Conservation (phyloP, 2,113 vertebrate species). For the Heptranchias perlo region DNA sequence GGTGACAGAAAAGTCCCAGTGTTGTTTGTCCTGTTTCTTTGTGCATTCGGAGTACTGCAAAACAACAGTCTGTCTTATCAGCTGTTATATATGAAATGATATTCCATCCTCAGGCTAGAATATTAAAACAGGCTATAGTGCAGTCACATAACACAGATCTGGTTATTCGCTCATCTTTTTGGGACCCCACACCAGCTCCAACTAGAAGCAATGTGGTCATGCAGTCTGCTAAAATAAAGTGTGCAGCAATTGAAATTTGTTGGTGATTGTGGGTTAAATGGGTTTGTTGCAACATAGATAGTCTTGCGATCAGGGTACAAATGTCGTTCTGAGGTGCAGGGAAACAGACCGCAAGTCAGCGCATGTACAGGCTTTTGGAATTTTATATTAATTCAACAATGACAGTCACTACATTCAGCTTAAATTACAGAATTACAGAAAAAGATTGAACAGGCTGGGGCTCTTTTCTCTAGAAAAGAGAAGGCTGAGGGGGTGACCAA, state of each 20-base stretch:
- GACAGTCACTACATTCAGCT: background rate
- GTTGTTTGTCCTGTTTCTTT: background rate
- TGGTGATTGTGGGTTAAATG: background rate
- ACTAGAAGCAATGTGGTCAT: background rate
- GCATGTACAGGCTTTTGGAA: background rate
- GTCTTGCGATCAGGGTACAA: background rate
- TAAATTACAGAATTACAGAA: background rate
- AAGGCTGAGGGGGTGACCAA: background rate
- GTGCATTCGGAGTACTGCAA: background rate
- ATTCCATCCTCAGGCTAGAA: conserved; percentile 2
- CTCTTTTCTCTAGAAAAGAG: background rate
- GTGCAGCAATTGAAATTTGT: background rate
- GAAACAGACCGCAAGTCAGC: background rate
- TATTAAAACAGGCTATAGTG: background rate
- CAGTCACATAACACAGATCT: background rate
- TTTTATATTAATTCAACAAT: background rate
- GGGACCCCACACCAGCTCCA: background rate
- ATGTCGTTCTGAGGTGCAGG: background rate
- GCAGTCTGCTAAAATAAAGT: background rate
- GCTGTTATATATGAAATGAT: background rate
- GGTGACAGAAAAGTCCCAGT: background rate
- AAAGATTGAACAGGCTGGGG: background rate
- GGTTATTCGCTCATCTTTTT: background rate
- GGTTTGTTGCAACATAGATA: background rate
- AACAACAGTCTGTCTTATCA: conserved; percentile 19